phyloP scores from a whole-genome alignment of 2,797 vertebrate genomes.

The Oophaga sylvatica region DNA sequence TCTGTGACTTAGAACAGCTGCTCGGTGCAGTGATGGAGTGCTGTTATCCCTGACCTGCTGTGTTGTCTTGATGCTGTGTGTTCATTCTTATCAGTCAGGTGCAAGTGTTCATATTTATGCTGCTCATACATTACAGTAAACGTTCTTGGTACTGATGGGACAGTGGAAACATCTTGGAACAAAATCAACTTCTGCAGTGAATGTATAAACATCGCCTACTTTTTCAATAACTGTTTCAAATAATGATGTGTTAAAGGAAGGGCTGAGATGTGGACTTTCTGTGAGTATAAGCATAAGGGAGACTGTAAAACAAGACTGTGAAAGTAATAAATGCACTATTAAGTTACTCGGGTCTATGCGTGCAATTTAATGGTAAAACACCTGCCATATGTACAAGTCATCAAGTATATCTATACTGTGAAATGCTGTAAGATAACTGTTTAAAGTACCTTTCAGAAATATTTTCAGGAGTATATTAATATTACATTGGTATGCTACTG shows the following conservation, averaged over 20 bases:
- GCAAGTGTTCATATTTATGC: constrained; percentile 19
- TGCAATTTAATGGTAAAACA: neutral
- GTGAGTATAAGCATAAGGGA: neutral
- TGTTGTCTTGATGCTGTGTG: neutral
- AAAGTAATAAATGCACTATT: neutral
- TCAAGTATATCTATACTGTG: neutral
- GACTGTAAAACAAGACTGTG: neutral
- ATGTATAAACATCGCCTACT: constrained; percentile 29
- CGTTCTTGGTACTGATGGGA: constrained; percentile 17
- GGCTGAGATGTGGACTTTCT: neutral
- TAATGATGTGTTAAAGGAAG: constrained; percentile 2
- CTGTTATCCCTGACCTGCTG: constrained; percentile 3
- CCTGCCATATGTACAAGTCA: neutral
- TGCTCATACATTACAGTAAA: constrained; percentile 12
- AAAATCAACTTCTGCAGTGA: constrained; percentile 21
- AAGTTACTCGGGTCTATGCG: neutral
- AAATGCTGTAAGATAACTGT: neutral
- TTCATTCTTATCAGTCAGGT: constrained; percentile 41
- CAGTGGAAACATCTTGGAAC: constrained; percentile 44
- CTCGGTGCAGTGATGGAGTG: constrained; percentile 18
- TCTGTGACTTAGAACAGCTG: constrained; percentile 13
- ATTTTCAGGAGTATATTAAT: neutral
- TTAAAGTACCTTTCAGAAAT: neutral
- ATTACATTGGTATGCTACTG: too few relatives aligned
- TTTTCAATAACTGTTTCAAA: constrained; percentile 24